phyloP scores from a whole-genome alignment of 2,113 vertebrate species.

The Caloenas nicobarica region DNA sequence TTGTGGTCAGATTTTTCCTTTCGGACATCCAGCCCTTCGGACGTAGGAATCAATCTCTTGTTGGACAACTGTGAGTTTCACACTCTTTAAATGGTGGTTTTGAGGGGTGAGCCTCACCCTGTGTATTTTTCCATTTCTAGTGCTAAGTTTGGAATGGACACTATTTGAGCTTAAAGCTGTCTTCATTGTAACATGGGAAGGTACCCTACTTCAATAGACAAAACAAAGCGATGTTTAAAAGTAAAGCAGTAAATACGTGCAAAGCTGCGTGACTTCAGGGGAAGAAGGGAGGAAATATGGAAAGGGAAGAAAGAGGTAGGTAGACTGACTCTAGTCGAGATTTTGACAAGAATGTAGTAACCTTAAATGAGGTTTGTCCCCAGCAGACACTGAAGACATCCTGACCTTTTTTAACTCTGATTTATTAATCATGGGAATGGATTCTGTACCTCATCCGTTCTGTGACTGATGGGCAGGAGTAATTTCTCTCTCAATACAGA shows the following conservation, averaged over 20 bases:
- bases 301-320: background rate
- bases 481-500: conserved; percentile 56
- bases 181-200: background rate
- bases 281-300: background rate
- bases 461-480: conserved; percentile 45
- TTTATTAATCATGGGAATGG: conserved; percentile 52
- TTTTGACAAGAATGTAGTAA: conserved; percentile 42
- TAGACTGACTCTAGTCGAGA: conserved; percentile 29
- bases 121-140: background rate
- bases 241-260: background rate
- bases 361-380: conserved; percentile 50
- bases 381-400: conserved; percentile 31
- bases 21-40: background rate
- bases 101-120: background rate
- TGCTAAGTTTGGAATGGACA: background rate
- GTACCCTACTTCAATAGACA: background rate
- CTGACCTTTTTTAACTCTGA: conserved; percentile 57
- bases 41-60: background rate
- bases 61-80: background rate
- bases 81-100: background rate
- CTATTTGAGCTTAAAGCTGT: background rate
- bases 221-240: background rate
- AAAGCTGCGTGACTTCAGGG: background rate
- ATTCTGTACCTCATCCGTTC: conserved; percentile 45
- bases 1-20: background rate